A percentile compares a stretch with the other conserved stretches of the same genome.
These are phyloP conservation scores for Gila orcuttii DNA, from an alignment of 2,113 vertebrate species.

Conservation along the genomic window DNA sequence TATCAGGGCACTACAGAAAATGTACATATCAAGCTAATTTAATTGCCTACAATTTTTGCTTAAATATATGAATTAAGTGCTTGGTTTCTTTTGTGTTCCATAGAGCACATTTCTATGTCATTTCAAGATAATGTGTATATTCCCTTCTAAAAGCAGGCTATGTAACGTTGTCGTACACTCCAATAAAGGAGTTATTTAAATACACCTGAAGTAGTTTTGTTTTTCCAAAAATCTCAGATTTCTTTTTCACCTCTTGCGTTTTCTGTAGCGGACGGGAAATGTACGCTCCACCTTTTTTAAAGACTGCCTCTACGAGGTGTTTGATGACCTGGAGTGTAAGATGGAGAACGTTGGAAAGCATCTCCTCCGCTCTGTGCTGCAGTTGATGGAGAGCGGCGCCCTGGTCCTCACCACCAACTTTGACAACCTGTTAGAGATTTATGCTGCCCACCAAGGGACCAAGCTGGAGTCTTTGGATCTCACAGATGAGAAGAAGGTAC, in stretches of 20 bases:
- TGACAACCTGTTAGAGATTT: slow-evolving; percentile 93
- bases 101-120: neutral
- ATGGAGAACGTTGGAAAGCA: slow-evolving; percentile 94
- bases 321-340: slow-evolving; percentile 92
- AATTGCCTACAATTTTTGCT: neutral
- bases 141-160: neutral
- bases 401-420: slow-evolving; percentile 96
- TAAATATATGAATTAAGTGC: neutral
- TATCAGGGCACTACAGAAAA: neutral
- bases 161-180: neutral
- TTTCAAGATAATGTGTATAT: neutral
- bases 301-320: slow-evolving; percentile 96
- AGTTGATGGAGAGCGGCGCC: slow-evolving; percentile 91
- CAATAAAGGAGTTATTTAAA: neutral
- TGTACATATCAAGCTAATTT: neutral
- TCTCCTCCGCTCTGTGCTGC: slow-evolving; percentile 89
- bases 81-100: neutral
- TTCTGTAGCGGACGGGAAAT: slow-evolving; percentile 86
- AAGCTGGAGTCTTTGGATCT: slow-evolving; percentile 94
- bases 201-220: neutral
- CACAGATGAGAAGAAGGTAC: slow-evolving; percentile 94
- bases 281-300: slow-evolving; percentile 95
- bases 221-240: neutral
- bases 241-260: neutral
- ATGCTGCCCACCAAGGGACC: slow-evolving; percentile 89